Conservation (phyloP, 2,113 vertebrate genomes). For the Sporophila hypoxantha region DNA sequence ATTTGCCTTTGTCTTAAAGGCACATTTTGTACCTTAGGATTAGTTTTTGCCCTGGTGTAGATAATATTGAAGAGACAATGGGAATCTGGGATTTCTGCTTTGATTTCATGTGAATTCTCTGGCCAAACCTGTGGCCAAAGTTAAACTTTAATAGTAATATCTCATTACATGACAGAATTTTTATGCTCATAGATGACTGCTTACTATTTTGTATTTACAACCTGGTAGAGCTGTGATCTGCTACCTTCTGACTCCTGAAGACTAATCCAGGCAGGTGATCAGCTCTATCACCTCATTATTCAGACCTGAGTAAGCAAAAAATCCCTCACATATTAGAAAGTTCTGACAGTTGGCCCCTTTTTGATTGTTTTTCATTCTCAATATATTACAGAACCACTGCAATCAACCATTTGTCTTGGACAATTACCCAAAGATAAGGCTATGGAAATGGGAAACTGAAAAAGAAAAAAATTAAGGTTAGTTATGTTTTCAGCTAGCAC, state of each 20-base stretch:
- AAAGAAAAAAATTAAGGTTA: neutral
- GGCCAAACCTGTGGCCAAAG: neutral
- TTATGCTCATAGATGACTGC: neutral
- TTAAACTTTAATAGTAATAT: neutral
- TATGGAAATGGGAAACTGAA: neutral
- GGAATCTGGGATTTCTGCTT: neutral
- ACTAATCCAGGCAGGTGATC: neutral
- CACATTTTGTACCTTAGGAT: neutral
- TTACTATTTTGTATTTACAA: neutral
- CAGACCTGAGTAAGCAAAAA: neutral
- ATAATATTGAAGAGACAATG: neutral
- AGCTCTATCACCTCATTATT: neutral
- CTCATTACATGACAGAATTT: neutral
- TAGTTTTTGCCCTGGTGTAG: neutral
- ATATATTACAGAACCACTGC: neutral
- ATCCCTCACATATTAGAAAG: neutral
- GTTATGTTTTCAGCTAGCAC: neutral
- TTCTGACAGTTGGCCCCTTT: neutral
- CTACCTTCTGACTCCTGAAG: neutral
- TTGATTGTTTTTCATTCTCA: neutral
- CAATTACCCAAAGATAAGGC: neutral
- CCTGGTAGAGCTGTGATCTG: neutral
- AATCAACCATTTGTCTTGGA: neutral
- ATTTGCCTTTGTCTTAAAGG: neutral
- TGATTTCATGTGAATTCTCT: neutral